phyloP scores from a whole-genome alignment of 2,113 vertebrate species.

The Nothocercus nigrocapillus region DNA sequence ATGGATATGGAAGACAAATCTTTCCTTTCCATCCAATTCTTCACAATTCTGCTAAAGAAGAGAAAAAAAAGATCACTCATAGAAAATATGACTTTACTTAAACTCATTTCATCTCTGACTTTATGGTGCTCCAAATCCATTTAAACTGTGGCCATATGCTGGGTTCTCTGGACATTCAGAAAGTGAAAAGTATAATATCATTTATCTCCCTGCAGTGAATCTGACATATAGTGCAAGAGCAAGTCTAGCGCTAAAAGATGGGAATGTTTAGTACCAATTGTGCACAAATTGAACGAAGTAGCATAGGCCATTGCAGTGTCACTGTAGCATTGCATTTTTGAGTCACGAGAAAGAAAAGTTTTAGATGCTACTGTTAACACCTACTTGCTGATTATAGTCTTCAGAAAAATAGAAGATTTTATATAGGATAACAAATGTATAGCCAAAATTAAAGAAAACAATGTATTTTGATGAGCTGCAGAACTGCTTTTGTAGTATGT shows the following conservation, averaged over 20 bases:
- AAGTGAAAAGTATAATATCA: not conserved
- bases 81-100: not conserved
- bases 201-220: not conserved
- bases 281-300: not conserved
- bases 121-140: not conserved
- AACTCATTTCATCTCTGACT: not conserved
- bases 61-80: not conserved
- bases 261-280: not conserved
- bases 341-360: not conserved
- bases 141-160: not conserved
- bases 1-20: not conserved
- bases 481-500: not conserved
- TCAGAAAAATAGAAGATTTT: not conserved
- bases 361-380: not conserved
- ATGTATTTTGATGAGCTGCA: not conserved
- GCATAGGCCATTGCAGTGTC: accelerated
- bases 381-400: not conserved
- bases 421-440: not conserved
- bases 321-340: not conserved
- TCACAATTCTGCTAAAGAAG: not conserved
- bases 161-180: not conserved
- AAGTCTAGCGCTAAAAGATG: not conserved
- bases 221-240: not conserved
- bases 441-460: not conserved
- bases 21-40: not conserved